Base-by-base conservation (phyloP, 2,113 vertebrate species). In the Pterocles burchelli region DNA sequence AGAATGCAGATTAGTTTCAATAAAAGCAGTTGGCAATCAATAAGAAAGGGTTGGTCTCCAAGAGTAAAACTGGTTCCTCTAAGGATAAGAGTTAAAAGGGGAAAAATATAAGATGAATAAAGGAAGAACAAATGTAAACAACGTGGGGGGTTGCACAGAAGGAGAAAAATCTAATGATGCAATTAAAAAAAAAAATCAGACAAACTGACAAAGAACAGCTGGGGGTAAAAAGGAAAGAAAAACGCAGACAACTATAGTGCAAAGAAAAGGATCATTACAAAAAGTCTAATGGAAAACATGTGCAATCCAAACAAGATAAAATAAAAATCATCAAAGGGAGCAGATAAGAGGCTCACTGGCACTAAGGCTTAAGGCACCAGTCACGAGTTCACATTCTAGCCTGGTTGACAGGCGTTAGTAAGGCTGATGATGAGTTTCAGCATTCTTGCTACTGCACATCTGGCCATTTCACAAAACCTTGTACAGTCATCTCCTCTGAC, bases 1-100 rank as follows among this genome's bases (percentile, higher is more conserved):
- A 90, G 95, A 97, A 97, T 97, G 96, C 89, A 97, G 96, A 97
- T 97, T 57, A 97, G 93, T 92, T 95, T 86, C 66, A 85, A 89
- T 96, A 92, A 97, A 96, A 97, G 93, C 86, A 89, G 59, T 63
- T 96, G 95, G 93, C 95, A 97, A 96, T 96, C 95, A 97, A 89
- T 94, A 96, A 57, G 79, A 83, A 91, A 92, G 76, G 90, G 73
- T 63, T 77, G 28, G 88, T 85, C 81, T 95, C 84, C 52, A 87
- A 91, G 59, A 85, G 75, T 90, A 95, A 86, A 87, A 92, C 86
- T 58, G 15, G 87, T 46, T 96, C 72, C 95, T 96, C 76, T 70
- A 94, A 96, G 96, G 93, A 91, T 91, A 91, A 86, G 73, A 96
- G 61, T 91, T 95, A 88, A 96, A 97, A 95, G 48, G 16, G 33